Conservation (phyloP, 2,888 invertebrate genomes). For the Lagria hirta region DNA sequence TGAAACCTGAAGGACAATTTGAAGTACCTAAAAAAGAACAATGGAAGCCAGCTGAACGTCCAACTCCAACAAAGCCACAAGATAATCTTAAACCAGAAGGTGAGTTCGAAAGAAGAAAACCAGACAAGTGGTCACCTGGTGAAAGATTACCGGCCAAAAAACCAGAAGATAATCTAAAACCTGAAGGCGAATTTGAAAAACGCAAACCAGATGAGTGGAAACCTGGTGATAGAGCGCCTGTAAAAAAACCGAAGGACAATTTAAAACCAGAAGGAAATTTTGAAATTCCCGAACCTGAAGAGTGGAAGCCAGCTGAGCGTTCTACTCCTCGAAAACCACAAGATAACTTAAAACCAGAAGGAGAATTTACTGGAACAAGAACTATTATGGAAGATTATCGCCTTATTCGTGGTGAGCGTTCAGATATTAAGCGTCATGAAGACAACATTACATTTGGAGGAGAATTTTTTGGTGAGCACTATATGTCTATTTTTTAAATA, state of each 20-base stretch:
- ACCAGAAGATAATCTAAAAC: conserved; percentile 53
- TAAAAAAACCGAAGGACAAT: conserved; percentile 52
- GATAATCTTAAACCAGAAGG: conserved; percentile 64
- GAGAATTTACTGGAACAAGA: conserved; percentile 56
- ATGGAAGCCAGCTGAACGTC: conserved; percentile 48
- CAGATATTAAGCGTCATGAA: conserved; percentile 63
- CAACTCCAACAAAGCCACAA: conserved; percentile 54
- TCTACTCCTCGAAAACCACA: conserved; percentile 53
- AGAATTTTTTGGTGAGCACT: conserved; percentile 64
- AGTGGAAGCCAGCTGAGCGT: conserved; percentile 53
- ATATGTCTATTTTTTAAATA: background rate
- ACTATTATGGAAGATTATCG: conserved; percentile 61
- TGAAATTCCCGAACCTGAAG: conserved; percentile 51
- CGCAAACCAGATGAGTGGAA: conserved; percentile 42
- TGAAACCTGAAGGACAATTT: conserved; percentile 58
- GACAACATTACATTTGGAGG: conserved; percentile 69
- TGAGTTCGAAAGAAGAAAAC: conserved; percentile 53
- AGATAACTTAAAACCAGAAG: conserved; percentile 51
- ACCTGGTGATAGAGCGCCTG: conserved; percentile 52
- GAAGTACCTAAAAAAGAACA: conserved; percentile 42
- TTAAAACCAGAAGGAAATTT: conserved; percentile 55
- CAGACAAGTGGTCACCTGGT: conserved; percentile 40
- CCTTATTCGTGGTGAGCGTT: conserved; percentile 64
- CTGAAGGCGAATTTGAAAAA: conserved; percentile 55
- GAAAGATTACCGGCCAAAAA: conserved; percentile 51